Conservation (phyloP, 2,888 invertebrate species). For the Drosophila anomelani region DNA sequence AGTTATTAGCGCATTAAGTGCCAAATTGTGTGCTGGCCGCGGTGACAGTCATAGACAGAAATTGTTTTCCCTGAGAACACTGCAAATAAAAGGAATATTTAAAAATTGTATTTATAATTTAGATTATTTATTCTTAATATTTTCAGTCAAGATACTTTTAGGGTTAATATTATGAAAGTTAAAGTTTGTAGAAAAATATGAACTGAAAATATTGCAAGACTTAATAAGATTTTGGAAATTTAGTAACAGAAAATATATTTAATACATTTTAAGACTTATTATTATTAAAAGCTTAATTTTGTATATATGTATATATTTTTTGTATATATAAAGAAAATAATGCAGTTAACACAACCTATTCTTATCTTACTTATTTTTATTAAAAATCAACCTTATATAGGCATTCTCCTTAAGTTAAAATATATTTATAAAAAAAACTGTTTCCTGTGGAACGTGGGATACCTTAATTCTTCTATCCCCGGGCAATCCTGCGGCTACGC, state of each 20-base stretch:
- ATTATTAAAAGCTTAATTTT: background rate
- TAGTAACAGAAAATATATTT: background rate
- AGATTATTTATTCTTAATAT: background rate
- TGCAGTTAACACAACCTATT: no score
- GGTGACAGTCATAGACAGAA: constrained; percentile 48
- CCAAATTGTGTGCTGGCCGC: constrained; percentile 39
- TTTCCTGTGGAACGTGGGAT: background rate
- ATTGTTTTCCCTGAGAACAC: constrained; percentile 18
- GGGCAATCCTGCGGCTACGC: constrained; percentile 22
- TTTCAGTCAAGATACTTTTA: background rate
- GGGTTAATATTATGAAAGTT: background rate
- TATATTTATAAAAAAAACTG: background rate
- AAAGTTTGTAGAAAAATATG: background rate
- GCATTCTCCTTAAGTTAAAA: background rate
- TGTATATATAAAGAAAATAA: no score
- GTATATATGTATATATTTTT: no score
- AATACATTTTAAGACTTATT: background rate
- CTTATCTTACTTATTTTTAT: background rate
- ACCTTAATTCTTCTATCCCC: background rate
- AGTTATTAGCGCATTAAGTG: constrained; percentile 77
- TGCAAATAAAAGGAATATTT: background rate
- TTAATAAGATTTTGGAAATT: no score
- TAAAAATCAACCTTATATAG: background rate
- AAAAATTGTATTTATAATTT: background rate
- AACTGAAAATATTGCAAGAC: background rate